These are phyloP conservation scores for Hedychridium roseum DNA, from an alignment of 2,888 invertebrate species.

Conservation along the genomic window DNA sequence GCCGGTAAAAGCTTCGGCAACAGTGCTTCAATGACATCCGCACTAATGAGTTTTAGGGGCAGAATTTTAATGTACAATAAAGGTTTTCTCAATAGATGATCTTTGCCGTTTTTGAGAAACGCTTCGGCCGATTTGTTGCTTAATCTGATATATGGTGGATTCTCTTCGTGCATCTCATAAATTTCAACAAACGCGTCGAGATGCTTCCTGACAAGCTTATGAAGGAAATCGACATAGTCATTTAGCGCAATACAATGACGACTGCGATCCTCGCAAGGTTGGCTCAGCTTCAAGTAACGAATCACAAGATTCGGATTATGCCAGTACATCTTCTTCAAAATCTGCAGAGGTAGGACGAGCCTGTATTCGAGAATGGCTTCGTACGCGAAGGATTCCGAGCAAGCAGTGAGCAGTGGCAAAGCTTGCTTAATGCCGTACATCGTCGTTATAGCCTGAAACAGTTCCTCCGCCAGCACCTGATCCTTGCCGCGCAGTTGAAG, in stretches of 20 bases:
- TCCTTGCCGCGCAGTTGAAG: conserved; percentile 27
- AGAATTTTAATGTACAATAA: conserved; percentile 31
- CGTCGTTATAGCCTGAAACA: conserved; percentile 36
- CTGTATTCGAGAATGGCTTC: conserved; percentile 20
- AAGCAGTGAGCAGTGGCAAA: conserved; percentile 43
- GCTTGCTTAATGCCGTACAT: conserved; percentile 41
- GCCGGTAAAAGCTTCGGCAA: conserved; percentile 36
- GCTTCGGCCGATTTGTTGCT: conserved; percentile 36
- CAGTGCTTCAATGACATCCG: conserved; percentile 36
- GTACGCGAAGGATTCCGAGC: conserved; percentile 43
- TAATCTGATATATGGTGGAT: conserved; percentile 19
- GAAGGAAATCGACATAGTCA: conserved; percentile 32
- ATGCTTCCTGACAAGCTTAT: conserved; percentile 40
- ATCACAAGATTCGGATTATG: conserved; percentile 46
- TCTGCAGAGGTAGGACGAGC: conserved; percentile 26
- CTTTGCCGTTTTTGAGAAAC: conserved; percentile 43
- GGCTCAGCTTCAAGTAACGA: conserved; percentile 43
- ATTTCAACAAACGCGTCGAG: conserved; percentile 39
- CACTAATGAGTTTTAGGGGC: conserved; percentile 35
- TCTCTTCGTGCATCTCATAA: conserved; percentile 20
- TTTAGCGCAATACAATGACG: conserved; percentile 11
- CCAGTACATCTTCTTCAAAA: conserved; percentile 25
- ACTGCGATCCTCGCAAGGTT: neutral
- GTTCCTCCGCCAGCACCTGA: conserved; percentile 38
- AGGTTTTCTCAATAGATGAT: conserved; percentile 38